Base-by-base conservation (phyloP, 2,113 vertebrate genomes). In the Dasypus novemcinctus region DNA sequence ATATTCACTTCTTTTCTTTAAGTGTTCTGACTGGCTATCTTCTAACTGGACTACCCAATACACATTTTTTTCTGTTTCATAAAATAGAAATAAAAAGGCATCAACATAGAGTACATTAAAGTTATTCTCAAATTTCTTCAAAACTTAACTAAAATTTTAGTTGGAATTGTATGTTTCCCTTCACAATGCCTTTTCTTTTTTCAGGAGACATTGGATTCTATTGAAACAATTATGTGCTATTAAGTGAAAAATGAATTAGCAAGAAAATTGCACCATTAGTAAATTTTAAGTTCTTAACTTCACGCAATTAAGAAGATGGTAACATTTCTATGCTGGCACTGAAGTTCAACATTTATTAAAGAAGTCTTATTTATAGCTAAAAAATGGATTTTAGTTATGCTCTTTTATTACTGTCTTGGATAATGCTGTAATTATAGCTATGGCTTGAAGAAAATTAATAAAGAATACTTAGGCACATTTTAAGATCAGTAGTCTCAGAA, bases 261-360 rank as follows among this genome's bases (percentile, higher is more conserved):
- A 92, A 97, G 96, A 97, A 98, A 98, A 98, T 98, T 98, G 89
- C 87, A 97, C 94, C 96, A 98, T 98, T 98, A 98, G 97, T 97
- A 97, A 97, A 98, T 98, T 97, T 97, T 98, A 98, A 97, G 92
- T 97, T 98, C 95, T 98, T 97, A 98, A 96, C 90, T 97, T 98
- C 81, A 33, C 88, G 54, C 97, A 97, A 96, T 96, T n/a, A 97
- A 98, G 20, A 97, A 97, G 95, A 96, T 95, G 64, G 87, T 96
- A 98, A 97, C 87, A 84, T 98, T 98, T 97, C 95, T 97, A 83
- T 95, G 95, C 94, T 97, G 84, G 80, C 90, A 97, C 93, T 98
- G 97, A 93, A 98, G 97, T 98, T 98, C 97, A 97, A 79, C 96
- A 96, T 97, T 97, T 96, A 91, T 98, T 97, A 97, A 76, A 86